phyloP scores from a whole-genome alignment of 2,113 vertebrate genomes.

The Nycticebus coucang region DNA sequence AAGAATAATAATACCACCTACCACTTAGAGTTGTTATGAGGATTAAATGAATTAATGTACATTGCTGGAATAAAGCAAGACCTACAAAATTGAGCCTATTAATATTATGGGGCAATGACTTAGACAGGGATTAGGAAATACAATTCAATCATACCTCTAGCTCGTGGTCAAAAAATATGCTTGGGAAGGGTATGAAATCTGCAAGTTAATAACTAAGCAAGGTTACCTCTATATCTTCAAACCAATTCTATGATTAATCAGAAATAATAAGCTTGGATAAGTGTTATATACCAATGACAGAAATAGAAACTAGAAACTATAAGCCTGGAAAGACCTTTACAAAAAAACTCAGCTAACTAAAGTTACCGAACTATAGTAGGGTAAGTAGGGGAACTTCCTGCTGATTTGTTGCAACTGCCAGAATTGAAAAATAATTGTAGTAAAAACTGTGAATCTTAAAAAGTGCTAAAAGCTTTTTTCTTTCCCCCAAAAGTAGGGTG shows the following conservation, averaged over 20 bases:
- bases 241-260: not conserved
- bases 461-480: not conserved
- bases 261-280: not conserved
- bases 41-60: not conserved
- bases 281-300: not conserved
- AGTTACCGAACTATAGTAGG: no score
- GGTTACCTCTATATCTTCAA: not conserved
- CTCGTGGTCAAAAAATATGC: not conserved
- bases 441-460: not conserved
- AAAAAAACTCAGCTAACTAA: no score
- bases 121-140: not conserved
- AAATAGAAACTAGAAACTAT: no score
- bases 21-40: not conserved
- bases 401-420: not conserved
- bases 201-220: not conserved
- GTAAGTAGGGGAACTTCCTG: not conserved
- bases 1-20: not conserved
- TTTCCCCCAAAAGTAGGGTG: not conserved
- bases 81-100: not conserved
- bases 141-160: not conserved
- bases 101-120: slow-evolving; percentile 24
- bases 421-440: slow-evolving; percentile 9
- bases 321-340: no score
- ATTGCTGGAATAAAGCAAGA: slow-evolving; percentile 21
- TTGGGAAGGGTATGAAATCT: not conserved